Evolutionary conservation across 2,888 invertebrate genomes (phyloP).

Genomic region (Uloborus plumipes): DNA sequence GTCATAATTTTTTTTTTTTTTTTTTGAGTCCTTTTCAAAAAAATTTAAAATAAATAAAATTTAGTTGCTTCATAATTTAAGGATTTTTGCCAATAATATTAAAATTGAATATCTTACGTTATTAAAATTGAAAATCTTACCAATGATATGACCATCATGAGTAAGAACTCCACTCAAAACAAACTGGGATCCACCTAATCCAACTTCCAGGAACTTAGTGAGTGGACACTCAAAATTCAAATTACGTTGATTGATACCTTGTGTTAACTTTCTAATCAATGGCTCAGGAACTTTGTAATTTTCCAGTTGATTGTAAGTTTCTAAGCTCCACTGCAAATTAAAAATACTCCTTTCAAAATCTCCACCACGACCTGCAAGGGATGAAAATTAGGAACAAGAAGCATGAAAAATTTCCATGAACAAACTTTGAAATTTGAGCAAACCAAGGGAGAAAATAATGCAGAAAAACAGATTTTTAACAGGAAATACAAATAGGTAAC

Average conservation of each 20-base stretch:
- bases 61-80: too few species aligned
- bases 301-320: slow-evolving; percentile 22
- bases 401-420: too few species aligned
- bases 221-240: slow-evolving; percentile 71
- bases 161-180: slow-evolving; percentile 75
- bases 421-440: too few species aligned
- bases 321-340: slow-evolving; percentile 27
- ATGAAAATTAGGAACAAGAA: too few species aligned
- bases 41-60: too few species aligned
- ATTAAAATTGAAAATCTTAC: slow-evolving; percentile 70
- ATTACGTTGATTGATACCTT: slow-evolving; percentile 21
- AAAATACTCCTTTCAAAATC: slow-evolving; percentile 36
- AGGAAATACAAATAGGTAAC: too few species aligned
- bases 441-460: too few species aligned
- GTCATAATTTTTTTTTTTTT: not conserved
- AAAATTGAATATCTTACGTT: slow-evolving; percentile 70
- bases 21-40: too few species aligned
- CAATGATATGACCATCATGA: slow-evolving; percentile 75
- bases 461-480: too few species aligned
- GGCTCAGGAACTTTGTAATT: slow-evolving; percentile 16
- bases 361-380: slow-evolving; percentile 17
- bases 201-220: slow-evolving; percentile 74
- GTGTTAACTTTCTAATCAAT: slow-evolving; percentile 19
- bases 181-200: slow-evolving; percentile 76
- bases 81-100: too few species aligned